A percentile compares a stretch with the other conserved stretches of the same genome.
Evolutionary conservation across 1,140 invertebrate species (phyloP).

Genomic region (Cyclina sinensis): DNA sequence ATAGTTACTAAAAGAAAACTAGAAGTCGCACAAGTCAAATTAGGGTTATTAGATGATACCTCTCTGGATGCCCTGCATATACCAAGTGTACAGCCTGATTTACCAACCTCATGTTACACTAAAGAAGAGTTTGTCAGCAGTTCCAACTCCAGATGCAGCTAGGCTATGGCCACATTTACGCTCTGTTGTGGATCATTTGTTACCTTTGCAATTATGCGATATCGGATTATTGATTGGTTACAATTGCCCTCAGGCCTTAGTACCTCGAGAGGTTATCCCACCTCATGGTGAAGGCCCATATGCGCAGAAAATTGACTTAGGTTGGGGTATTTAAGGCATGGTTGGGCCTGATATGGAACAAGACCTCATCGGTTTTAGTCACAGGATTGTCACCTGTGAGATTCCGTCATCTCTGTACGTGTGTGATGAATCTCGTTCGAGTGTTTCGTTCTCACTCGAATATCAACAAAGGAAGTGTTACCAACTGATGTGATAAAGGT

Average conservation of each 20-base stretch:
- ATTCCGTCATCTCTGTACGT: no score
- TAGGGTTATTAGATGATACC: no score
- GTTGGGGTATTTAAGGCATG: conserved; percentile 24
- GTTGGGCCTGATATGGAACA: background rate
- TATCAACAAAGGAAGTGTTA: background rate
- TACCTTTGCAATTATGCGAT: background rate
- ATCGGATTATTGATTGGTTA: background rate
- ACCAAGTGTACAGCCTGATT: no score
- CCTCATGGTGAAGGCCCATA: conserved; percentile 9
- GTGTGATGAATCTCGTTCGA: no score
- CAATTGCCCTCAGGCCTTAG: conserved; percentile 2
- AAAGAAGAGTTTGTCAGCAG: no score
- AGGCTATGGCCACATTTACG: conserved; percentile 43
- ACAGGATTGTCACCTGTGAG: background rate
- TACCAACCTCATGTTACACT: no score
- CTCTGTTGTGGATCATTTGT: background rate
- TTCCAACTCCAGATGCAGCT: conserved; percentile 45
- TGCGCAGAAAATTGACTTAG: conserved; percentile 31
- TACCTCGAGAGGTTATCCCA: conserved; percentile 32
- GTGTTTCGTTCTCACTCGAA: background rate
- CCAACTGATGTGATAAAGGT: background rate
- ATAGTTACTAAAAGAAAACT: no score
- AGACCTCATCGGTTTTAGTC: background rate
- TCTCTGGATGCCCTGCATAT: no score
- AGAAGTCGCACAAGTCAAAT: no score